Evolutionary conservation across 2,888 invertebrate genomes (phyloP).

Genomic region (Parapristionchus giblindavisi): DNA sequence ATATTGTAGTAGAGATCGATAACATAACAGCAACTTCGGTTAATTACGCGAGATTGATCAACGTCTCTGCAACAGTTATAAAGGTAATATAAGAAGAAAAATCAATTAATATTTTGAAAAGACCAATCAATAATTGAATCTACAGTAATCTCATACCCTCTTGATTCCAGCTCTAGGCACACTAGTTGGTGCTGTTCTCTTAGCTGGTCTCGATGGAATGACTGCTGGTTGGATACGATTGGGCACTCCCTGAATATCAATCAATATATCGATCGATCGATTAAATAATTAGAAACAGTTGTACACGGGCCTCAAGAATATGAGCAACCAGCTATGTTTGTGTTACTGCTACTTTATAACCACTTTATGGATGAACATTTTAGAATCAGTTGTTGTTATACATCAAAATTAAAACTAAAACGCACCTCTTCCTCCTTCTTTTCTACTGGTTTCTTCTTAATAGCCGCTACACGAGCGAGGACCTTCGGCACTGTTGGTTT

Average conservation of each 20-base stretch:
- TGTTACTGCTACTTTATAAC: too few relatives aligned
- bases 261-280: background rate
- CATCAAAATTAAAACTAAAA: background rate
- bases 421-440: constrained; percentile 30
- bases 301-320: too few relatives aligned
- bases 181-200: constrained; percentile 33
- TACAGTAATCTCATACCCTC: constrained; percentile 9
- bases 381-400: background rate
- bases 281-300: too few relatives aligned
- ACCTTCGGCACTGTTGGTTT: constrained; percentile 23
- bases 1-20: too few relatives aligned
- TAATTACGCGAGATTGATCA: too few relatives aligned
- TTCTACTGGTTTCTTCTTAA: constrained; percentile 26
- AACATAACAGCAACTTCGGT: too few relatives aligned
- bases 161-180: constrained; percentile 36
- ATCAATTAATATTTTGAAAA: too few relatives aligned
- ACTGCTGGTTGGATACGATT: constrained; percentile 33
- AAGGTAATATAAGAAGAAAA: too few relatives aligned
- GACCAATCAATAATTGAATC: too few relatives aligned
- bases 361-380: too few relatives aligned
- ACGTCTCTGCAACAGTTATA: constrained; percentile 26
- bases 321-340: too few relatives aligned
- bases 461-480: constrained; percentile 9
- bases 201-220: constrained; percentile 29
- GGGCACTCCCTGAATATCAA: constrained; percentile 21